Conservation (phyloP, 2,797 vertebrate species). For the Crenichthys baileyi region DNA sequence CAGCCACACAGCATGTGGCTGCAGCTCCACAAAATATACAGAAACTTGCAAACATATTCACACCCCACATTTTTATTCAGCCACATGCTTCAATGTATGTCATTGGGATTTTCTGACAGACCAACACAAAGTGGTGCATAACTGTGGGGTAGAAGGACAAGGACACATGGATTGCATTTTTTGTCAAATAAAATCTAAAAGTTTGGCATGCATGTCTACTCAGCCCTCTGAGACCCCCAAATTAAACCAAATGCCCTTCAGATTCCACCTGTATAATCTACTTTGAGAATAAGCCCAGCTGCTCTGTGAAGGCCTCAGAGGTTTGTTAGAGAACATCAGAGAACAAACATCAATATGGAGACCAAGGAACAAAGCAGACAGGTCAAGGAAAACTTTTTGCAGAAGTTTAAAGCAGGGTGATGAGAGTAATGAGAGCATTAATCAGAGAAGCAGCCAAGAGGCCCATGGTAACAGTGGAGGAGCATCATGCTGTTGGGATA, state of each 20-base stretch:
- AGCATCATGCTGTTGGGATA: not conserved
- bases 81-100: not conserved
- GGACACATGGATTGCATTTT: not conserved
- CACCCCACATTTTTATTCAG: not conserved
- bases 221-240: not conserved
- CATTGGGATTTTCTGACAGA: not conserved
- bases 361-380: not conserved
- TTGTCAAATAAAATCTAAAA: not conserved
- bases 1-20: conserved; percentile 4
- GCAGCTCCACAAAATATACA: conserved; percentile 16
- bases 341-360: not conserved
- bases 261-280: not conserved
- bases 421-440: no score
- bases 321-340: not conserved
- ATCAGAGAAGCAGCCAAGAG: no score
- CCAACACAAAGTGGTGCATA: not conserved
- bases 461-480: no score
- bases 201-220: not conserved
- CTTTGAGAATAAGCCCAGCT: not conserved
- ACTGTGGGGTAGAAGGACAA: not conserved
- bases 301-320: not conserved
- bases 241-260: not conserved
- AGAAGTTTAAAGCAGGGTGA: no score
- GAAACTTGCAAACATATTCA: not conserved
- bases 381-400: not conserved